Evolutionary conservation across 1,140 invertebrate species (phyloP), one percentile per base, ranked within the genome.

Genomic region (Calephelis nemesis): DNA sequence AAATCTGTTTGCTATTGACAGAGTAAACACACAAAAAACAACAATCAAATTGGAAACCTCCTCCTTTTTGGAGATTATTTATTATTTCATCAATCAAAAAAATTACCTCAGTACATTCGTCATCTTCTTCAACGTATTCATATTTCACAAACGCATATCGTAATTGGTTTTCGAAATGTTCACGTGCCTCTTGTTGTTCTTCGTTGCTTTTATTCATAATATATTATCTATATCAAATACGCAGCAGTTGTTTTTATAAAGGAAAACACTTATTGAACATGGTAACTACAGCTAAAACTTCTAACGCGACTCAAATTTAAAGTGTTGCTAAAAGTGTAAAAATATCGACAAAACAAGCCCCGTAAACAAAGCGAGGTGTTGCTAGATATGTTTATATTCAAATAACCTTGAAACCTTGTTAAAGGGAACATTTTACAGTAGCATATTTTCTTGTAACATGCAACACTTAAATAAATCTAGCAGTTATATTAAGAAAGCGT

Each of bases 291-390:
- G 7, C 15, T 2, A 54, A 54, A 54, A 54, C 19, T 13, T 54
- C 19, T 54, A 19, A 19, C 8, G 50, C 50, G 15, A 54, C 50
- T 54, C 15, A 13, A 54, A 54, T 68, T 73, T 70, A 49, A 70
- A 69, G 70, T 72, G 73, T 70, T 71, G 72, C 69, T 71, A 68
- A 62, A 81, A 76, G 82, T 84, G 84, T 83, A 70, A 86, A 85
- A 74, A 15, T 89, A 89, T 89, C 71, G 87, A 89, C 76, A 86
- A 85, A 89, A 89, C 87, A 83, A 77, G 45, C 69, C 45, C 79
- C 78, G 76, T 80, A n/a, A n/a, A 13, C 49, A 52, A 52, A 4
- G 73, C 76, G 30, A 62, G 10, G 60, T 62, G 39, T 73, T 63
- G 73, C 66, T 48, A 52, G 50, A 15, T 15, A 52, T 52, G 6